Percentiles rank a stretch among this genome's conserved stretches.
These are phyloP conservation scores for Agrotis puta DNA, from an alignment of 2,888 invertebrate species.

Conservation along the genomic window DNA sequence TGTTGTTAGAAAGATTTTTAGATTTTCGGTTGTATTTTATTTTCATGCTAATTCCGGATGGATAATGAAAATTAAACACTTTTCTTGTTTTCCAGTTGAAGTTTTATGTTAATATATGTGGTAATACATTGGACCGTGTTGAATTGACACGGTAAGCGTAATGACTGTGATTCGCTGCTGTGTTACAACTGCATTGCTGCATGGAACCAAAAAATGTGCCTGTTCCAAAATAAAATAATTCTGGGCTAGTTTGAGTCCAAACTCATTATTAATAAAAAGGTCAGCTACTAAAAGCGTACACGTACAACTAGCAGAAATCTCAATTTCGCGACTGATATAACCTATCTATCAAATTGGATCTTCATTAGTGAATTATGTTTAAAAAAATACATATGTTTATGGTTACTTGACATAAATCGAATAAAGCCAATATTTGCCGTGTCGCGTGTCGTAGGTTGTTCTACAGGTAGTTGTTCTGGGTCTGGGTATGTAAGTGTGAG, in stretches of 20 bases:
- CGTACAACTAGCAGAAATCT: neutral
- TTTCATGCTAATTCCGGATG: slow-evolving; percentile 34
- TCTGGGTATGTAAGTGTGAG: no score
- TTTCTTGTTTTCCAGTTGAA: slow-evolving; percentile 15
- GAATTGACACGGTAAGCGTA: no score
- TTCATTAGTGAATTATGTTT: slow-evolving; percentile 28
- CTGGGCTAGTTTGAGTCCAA: no score
- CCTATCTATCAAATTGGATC: slow-evolving; percentile 40
- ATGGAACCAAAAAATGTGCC: no score
- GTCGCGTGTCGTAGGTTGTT: no score
- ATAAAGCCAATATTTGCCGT: neutral
- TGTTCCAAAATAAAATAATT: no score
- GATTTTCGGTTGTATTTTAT: slow-evolving; percentile 39
- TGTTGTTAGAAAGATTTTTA: slow-evolving; percentile 56
- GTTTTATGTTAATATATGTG: slow-evolving; percentile 6
- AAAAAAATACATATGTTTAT: slow-evolving; percentile 25
- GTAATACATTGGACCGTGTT: no score
- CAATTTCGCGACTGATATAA: slow-evolving; percentile 17
- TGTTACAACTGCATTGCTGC: no score
- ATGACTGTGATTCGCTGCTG: no score
- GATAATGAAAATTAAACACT: slow-evolving; percentile 46
- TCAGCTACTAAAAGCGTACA: no score
- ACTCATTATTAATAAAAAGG: no score
- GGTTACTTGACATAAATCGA: slow-evolving; percentile 14
- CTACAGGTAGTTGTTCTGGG: no score